Percentiles rank a stretch among this genome's conserved stretches.
These are phyloP conservation scores for Diadumene lineata DNA, from an alignment of 92 coral and sea anemone genomes.

Conservation along the genomic window DNA sequence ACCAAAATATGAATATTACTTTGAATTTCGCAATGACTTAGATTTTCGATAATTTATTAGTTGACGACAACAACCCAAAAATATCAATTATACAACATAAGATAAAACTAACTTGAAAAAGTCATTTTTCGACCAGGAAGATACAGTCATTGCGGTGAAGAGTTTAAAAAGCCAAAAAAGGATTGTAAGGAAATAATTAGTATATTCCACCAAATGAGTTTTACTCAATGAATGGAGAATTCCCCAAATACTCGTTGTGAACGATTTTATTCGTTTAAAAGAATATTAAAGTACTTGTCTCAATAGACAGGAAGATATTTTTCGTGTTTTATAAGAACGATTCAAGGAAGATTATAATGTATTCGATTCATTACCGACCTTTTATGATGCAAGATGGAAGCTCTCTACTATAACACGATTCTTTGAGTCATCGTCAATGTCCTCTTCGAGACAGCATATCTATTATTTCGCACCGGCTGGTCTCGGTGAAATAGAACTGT, in stretches of 20 bases:
- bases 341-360: too few species aligned
- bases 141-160: too few species aligned
- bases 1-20: neutral
- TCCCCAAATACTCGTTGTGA: neutral
- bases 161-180: too few species aligned
- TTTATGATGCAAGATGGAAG: neutral
- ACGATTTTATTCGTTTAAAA: neutral
- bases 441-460: too few species aligned
- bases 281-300: neutral
- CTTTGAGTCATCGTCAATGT: too few species aligned
- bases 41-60: neutral
- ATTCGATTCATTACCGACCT: conserved; percentile 15
- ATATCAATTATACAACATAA: neutral
- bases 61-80: too few species aligned
- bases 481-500: neutral
- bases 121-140: too few species aligned
- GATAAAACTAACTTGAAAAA: too few species aligned
- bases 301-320: too few species aligned
- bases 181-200: too few species aligned
- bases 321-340: too few species aligned
- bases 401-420: neutral
- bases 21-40: neutral
- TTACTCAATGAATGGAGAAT: neutral
- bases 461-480: neutral
- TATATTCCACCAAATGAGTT: neutral